Conservation (phyloP, 30 jellyfish, hydroid and myxozoan species). For the Turritopsis rubra region DNA sequence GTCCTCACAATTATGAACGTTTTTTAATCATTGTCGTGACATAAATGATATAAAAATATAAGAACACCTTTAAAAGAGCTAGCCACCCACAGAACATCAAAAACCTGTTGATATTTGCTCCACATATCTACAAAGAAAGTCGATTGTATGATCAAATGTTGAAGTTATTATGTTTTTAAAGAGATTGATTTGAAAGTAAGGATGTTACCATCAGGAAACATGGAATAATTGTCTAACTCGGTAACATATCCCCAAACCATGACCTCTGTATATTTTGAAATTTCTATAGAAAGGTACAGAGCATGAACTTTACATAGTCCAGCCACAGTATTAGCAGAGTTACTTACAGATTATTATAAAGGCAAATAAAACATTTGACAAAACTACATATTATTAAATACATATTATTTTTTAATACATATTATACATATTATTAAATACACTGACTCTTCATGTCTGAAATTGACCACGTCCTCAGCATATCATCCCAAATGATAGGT, state of each 20-base stretch:
- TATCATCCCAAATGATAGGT: slow-evolving; percentile 72
- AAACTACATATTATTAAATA: too few relatives aligned
- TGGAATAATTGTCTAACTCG: slow-evolving; percentile 22
- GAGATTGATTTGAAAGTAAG: neutral
- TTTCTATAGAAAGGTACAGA: slow-evolving; percentile 2
- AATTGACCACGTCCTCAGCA: slow-evolving; percentile 42
- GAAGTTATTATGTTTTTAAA: neutral
- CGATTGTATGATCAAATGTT: neutral
- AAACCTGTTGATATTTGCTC: slow-evolving; percentile 28
- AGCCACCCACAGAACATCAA: slow-evolving; percentile 42
- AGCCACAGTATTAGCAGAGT: too few relatives aligned
- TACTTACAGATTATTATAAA: too few relatives aligned
- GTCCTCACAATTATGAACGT: neutral
- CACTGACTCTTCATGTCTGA: slow-evolving; percentile 29
- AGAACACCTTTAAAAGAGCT: slow-evolving; percentile 42
- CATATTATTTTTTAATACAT: too few relatives aligned
- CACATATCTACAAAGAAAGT: slow-evolving; percentile 30
- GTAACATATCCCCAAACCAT: slow-evolving; percentile 70
- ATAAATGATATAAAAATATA: neutral
- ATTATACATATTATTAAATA: too few relatives aligned
- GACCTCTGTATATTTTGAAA: slow-evolving; percentile 40
- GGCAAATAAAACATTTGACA: too few relatives aligned
- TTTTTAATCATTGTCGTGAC: neutral
- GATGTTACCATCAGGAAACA: slow-evolving; percentile 33
- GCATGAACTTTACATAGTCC: too few relatives aligned